A percentile compares a stretch with the other conserved stretches of the same genome.
phyloP scores from a whole-genome alignment of 2,113 vertebrate genomes.

The Sapayoa aenigma region DNA sequence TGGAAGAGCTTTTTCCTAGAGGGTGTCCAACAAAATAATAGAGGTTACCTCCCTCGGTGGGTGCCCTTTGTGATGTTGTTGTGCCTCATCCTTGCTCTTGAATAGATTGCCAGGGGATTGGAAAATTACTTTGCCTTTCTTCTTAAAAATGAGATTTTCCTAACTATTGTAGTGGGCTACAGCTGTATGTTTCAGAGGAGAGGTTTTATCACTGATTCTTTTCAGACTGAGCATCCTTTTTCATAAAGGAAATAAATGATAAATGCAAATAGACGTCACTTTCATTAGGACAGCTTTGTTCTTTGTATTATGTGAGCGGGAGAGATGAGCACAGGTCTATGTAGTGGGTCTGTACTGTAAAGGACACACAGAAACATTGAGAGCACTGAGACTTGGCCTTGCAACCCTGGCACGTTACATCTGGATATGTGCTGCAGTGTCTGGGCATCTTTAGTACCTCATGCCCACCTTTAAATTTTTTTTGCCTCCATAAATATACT shows the following conservation, averaged over 20 bases:
- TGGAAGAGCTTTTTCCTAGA: neutral
- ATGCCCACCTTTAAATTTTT: neutral
- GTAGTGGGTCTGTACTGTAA: neutral
- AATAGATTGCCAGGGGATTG: neutral
- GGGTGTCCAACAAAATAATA: neutral
- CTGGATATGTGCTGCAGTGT: neutral
- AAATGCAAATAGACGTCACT: neutral
- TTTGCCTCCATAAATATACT: neutral
- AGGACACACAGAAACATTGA: neutral
- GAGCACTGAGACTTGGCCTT: neutral
- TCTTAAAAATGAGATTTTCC: neutral
- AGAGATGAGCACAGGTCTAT: neutral
- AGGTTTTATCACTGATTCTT: neutral
- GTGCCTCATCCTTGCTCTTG: neutral
- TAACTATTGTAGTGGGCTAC: neutral
- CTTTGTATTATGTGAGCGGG: neutral
- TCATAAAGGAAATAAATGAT: neutral
- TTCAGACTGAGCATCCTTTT: neutral
- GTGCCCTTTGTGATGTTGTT: neutral
- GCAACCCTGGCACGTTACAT: neutral
- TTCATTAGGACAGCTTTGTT: neutral
- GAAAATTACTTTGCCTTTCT: neutral
- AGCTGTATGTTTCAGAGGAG: neutral
- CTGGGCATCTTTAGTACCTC: neutral
- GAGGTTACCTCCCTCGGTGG: neutral